Evolutionary conservation across 2,888 invertebrate species (phyloP).

Genomic region (Aphodius granarius): DNA sequence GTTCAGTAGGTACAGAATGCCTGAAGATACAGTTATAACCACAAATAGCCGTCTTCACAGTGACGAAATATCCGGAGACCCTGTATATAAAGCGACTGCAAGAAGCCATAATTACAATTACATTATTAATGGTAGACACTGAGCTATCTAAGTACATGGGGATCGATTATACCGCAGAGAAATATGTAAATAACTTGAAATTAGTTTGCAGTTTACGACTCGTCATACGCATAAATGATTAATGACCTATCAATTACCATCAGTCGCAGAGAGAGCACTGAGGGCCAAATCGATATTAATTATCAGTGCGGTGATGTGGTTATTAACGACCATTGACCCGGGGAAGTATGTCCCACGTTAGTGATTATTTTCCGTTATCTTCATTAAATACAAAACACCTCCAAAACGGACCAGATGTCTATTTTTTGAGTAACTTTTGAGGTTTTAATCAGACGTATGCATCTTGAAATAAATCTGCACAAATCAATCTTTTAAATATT

Average conservation of each 20-base stretch:
- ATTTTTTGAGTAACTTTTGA: too few species aligned
- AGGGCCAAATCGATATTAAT: conserved; percentile 1
- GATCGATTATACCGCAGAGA: conserved; percentile 2
- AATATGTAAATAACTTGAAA: conserved; percentile 18
- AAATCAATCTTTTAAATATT: background rate
- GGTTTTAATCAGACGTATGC: too few species aligned
- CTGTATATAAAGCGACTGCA: too few species aligned
- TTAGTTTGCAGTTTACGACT: conserved; percentile 15
- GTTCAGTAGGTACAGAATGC: too few species aligned
- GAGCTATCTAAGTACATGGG: too few species aligned
- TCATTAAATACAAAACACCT: background rate
- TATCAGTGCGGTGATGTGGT: background rate
- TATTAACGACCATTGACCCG: background rate
- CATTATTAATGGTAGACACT: too few species aligned
- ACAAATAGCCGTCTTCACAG: too few species aligned
- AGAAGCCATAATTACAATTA: too few species aligned
- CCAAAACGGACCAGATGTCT: too few species aligned
- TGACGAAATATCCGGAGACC: too few species aligned
- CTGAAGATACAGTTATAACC: too few species aligned
- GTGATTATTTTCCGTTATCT: background rate
- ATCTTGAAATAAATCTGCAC: too few species aligned
- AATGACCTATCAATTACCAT: conserved; percentile 12
- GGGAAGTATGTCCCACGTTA: background rate
- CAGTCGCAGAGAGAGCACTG: background rate
- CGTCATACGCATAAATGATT: conserved; percentile 4